Percentiles rank a stretch among this genome's conserved stretches.
Evolutionary conservation across 2,113 vertebrate genomes (phyloP).

Genomic region (Myanophis thanlyinensis): DNA sequence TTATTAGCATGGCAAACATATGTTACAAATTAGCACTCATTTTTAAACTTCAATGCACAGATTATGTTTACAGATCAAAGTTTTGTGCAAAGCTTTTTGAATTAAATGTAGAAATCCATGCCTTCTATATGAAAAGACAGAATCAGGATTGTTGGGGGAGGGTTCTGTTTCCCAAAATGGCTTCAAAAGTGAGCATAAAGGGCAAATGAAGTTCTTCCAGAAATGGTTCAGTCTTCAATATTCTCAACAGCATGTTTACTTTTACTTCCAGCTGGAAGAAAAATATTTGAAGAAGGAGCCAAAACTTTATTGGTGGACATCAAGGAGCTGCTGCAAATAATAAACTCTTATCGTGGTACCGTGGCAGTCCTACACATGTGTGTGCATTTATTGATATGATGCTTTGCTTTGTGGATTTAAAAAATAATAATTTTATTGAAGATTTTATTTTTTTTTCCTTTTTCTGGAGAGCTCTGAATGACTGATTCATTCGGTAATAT

Average conservation of each 20-base stretch:
- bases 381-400: neutral
- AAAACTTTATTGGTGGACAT: neutral
- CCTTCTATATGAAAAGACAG: neutral
- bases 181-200: neutral
- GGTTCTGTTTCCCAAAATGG: slow-evolving; percentile 2
- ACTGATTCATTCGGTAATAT: neutral
- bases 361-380: neutral
- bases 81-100: slow-evolving; percentile 8
- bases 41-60: slow-evolving; percentile 40
- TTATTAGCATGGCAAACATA: slow-evolving; percentile 48
- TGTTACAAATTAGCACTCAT: slow-evolving; percentile 50
- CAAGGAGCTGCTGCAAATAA: neutral
- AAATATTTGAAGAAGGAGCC: neutral
- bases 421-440: neutral
- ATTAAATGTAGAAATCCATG: slow-evolving; percentile 35
- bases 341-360: neutral
- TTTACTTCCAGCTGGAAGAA: neutral
- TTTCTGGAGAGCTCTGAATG: neutral
- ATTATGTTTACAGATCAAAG: slow-evolving; percentile 19
- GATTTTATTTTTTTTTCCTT: neutral
- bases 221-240: accelerated
- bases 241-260: neutral
- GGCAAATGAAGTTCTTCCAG: neutral
- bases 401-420: neutral
- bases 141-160: too few relatives aligned